Evolutionary conservation across 1,140 invertebrate genomes (phyloP).

Genomic region (Druon quercuslanigerum): DNA sequence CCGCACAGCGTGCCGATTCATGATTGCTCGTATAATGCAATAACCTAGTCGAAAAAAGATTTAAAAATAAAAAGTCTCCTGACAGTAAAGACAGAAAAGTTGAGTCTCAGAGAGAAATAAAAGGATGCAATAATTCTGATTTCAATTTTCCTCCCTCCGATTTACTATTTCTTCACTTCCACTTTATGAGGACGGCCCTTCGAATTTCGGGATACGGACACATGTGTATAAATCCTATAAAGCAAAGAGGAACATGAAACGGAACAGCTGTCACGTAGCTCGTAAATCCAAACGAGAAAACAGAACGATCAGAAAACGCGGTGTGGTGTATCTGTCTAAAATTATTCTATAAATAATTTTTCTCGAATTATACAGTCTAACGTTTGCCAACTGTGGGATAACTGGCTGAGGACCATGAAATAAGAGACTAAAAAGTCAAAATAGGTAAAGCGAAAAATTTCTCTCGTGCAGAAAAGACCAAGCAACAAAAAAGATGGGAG

Average conservation of each 20-base stretch:
- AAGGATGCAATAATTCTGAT: slow-evolving; percentile 20
- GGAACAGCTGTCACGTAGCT: slow-evolving; percentile 53
- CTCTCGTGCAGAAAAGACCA: neutral
- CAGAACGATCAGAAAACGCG: slow-evolving; percentile 38
- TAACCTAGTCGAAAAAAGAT: too few species aligned
- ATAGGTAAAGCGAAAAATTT: neutral
- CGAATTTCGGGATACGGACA: slow-evolving; percentile 20
- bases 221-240: slow-evolving; percentile 23
- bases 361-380: neutral
- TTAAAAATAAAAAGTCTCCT: neutral
- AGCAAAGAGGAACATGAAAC: slow-evolving; percentile 35
- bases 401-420: too few species aligned
- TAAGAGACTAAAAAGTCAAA: neutral
- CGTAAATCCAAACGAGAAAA: slow-evolving; percentile 51
- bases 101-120: slow-evolving; percentile 9
- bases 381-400: too few species aligned
- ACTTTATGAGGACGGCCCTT: slow-evolving; percentile 27
- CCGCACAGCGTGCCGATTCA: too few species aligned
- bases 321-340: slow-evolving; percentile 41
- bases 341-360: slow-evolving; percentile 36
- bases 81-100: neutral
- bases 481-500: neutral
- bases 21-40: too few species aligned
- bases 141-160: slow-evolving; percentile 18
- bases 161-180: slow-evolving; percentile 22